Conservation (phyloP, 2,888 invertebrate genomes). For the Drosophila tanythrix region DNA sequence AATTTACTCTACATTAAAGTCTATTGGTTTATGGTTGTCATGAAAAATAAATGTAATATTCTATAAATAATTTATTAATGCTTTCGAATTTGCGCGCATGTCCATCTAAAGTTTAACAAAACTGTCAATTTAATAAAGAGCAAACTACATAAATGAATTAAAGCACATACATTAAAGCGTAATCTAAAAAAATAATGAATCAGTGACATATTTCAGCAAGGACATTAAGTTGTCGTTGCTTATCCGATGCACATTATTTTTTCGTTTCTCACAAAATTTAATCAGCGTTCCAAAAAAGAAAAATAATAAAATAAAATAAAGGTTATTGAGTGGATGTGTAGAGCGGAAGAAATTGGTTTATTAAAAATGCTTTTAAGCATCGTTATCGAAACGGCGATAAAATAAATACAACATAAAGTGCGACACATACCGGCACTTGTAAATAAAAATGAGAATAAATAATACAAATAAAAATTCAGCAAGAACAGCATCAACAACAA, state of each 20-base stretch:
- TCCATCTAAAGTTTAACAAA: background rate
- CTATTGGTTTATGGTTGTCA: background rate
- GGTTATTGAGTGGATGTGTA: background rate
- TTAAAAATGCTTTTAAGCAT: slow-evolving; percentile 56
- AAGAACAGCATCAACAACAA: background rate
- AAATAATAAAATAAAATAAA: background rate
- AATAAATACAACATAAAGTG: slow-evolving; percentile 49
- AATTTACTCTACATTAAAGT: background rate
- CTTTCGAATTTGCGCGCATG: background rate
- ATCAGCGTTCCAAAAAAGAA: slow-evolving; percentile 20
- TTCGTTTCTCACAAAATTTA: slow-evolving; percentile 20
- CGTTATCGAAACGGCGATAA: slow-evolving; percentile 51
- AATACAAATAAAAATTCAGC: slow-evolving; percentile 15
- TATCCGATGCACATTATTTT: slow-evolving; percentile 31
- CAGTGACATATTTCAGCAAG: slow-evolving; percentile 18
- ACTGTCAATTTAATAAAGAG: background rate
- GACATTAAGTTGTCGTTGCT: slow-evolving; percentile 23
- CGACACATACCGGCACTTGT: slow-evolving; percentile 19
- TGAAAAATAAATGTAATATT: background rate
- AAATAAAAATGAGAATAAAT: slow-evolving; percentile 38
- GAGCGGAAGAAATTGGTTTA: slow-evolving; percentile 50
- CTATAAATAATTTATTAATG: background rate
- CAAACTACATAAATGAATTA: slow-evolving; percentile 8
- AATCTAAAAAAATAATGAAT: slow-evolving; percentile 9
- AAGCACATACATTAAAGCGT: background rate